A percentile compares a stretch with the other conserved stretches of the same genome.
Evolutionary conservation across 2,888 invertebrate species (phyloP).

Genomic region (Melanophora roralis): DNA sequence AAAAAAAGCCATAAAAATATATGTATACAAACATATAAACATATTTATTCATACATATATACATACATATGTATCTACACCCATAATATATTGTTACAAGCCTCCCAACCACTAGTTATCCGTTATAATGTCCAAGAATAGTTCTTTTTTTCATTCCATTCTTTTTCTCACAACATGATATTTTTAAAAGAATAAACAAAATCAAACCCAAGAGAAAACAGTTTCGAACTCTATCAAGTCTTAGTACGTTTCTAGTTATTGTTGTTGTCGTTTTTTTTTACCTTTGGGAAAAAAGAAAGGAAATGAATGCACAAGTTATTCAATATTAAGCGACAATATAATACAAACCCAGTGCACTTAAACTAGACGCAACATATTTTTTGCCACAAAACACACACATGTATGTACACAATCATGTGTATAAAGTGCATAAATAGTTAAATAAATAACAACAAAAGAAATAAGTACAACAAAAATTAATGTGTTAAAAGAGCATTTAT

Average conservation of each 20-base stretch:
- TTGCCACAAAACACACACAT: not conserved
- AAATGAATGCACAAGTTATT: constrained; percentile 56
- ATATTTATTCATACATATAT: not conserved
- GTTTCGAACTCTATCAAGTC: constrained; percentile 29
- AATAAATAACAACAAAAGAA: constrained; percentile 19
- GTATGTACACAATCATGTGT: not conserved
- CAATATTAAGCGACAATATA: constrained; percentile 7
- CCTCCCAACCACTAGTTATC: constrained; percentile 41
- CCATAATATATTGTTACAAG: too few relatives aligned
- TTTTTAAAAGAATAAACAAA: constrained; percentile 40
- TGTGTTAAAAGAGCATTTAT: constrained; percentile 59
- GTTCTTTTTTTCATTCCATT: constrained; percentile 5
- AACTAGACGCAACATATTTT: constrained; percentile 38
- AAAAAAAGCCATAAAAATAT: constrained; percentile 26
- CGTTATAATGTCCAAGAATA: constrained; percentile 52
- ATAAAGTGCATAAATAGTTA: constrained; percentile 27
- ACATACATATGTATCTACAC: too few relatives aligned
- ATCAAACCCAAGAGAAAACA: constrained; percentile 11
- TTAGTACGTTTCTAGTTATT: not conserved
- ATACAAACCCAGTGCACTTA: constrained; percentile 37
- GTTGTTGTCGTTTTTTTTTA: not conserved
- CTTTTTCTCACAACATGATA: constrained; percentile 43
- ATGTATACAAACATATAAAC: not conserved
- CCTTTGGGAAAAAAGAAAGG: constrained; percentile 40
- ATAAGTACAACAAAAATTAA: constrained; percentile 46